Evolutionary conservation across 2,888 invertebrate species (phyloP).

Genomic region (Myopa tessellatipennis): DNA sequence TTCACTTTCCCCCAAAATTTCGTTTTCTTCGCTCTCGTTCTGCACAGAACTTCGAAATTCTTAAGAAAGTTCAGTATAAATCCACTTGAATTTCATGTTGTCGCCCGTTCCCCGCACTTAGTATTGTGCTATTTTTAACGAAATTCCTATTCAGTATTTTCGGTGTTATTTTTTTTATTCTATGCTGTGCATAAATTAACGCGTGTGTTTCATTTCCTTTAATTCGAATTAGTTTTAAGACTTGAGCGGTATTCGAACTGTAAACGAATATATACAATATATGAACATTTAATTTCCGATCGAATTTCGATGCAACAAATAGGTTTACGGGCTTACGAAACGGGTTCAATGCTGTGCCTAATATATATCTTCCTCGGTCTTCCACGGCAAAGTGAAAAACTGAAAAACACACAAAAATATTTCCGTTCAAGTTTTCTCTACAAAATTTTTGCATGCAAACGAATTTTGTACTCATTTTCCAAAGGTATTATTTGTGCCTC

Average conservation of each 20-base stretch:
- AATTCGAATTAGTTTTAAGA: slow-evolving; percentile 20
- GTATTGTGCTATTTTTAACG: slow-evolving; percentile 41
- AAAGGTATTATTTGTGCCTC: slow-evolving; percentile 25
- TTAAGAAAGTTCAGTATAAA: slow-evolving; percentile 26
- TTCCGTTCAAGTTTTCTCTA: slow-evolving; percentile 19
- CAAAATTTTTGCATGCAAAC: background rate
- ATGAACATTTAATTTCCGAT: background rate
- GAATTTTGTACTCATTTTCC: slow-evolving; percentile 32
- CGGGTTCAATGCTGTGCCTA: background rate
- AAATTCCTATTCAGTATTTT: slow-evolving; percentile 49
- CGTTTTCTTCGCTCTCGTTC: slow-evolving; percentile 13
- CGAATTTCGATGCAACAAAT: background rate
- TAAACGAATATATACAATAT: background rate
- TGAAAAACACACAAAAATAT: slow-evolving; percentile 27
- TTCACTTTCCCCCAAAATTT: background rate
- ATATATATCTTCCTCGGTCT: background rate
- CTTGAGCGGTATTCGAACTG: background rate
- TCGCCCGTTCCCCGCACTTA: slow-evolving; percentile 13
- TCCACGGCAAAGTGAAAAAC: slow-evolving; percentile 14
- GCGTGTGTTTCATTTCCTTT: slow-evolving; percentile 17
- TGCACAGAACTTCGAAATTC: slow-evolving; percentile 34
- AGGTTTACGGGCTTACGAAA: background rate
- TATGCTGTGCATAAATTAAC: slow-evolving; percentile 35
- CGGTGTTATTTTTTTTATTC: slow-evolving; percentile 41
- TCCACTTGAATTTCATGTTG: slow-evolving; percentile 37